These are phyloP conservation scores for Zaprionus nigranus DNA, from an alignment of 1,140 invertebrate genomes.

Conservation along the genomic window DNA sequence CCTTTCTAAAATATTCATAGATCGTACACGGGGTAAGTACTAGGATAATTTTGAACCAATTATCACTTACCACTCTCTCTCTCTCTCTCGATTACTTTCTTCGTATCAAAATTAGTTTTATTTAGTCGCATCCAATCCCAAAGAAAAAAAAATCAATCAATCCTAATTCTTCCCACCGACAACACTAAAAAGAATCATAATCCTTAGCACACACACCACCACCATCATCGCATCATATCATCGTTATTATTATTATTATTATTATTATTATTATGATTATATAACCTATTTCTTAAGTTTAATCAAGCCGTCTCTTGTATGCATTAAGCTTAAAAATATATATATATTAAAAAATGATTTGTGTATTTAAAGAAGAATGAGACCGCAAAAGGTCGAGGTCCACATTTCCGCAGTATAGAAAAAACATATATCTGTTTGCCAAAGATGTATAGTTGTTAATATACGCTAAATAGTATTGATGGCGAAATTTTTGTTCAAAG, in stretches of 20 bases:
- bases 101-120: constrained; percentile 7
- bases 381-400: constrained; percentile 84
- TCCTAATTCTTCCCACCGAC: constrained; percentile 6
- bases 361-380: constrained; percentile 74
- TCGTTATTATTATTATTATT: constrained; percentile 28
- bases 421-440: constrained; percentile 80
- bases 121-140: constrained; percentile 9
- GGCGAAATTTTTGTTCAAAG: constrained; percentile 85
- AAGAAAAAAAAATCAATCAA: neutral
- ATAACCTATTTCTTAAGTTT: constrained; percentile 55
- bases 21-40: constrained; percentile 71
- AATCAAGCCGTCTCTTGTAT: constrained; percentile 83
- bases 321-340: constrained; percentile 80
- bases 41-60: constrained; percentile 70
- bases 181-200: neutral
- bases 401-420: constrained; percentile 82
- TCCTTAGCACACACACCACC: constrained; percentile 1
- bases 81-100: constrained; percentile 16
- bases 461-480: constrained; percentile 83
- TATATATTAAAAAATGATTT: constrained; percentile 66
- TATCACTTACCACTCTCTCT: constrained; percentile 25
- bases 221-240: constrained; percentile 5
- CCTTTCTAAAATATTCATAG: constrained; percentile 59
- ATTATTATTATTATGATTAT: constrained; percentile 30
- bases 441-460: constrained; percentile 82